Evolutionary conservation across 2,888 invertebrate species (phyloP).

Genomic region (Iselma pallidipennis): DNA sequence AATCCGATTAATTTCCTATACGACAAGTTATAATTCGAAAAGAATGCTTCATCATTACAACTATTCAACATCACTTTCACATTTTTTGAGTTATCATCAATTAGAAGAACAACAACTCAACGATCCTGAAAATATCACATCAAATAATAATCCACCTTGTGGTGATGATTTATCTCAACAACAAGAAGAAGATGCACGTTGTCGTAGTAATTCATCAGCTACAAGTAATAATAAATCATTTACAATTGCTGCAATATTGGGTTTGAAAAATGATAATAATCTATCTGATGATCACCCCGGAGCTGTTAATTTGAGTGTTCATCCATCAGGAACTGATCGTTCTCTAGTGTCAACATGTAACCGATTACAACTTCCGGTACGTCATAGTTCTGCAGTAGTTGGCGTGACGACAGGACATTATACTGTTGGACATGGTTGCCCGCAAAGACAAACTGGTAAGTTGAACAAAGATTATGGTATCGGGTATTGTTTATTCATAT

Average conservation of each 20-base stretch:
- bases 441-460: slow-evolving; percentile 31
- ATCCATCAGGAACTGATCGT: slow-evolving; percentile 48
- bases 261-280: slow-evolving; percentile 60
- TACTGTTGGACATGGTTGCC: slow-evolving; percentile 35
- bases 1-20: no score
- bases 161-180: slow-evolving; percentile 49
- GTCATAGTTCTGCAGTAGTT: slow-evolving; percentile 39
- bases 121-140: slow-evolving; percentile 44
- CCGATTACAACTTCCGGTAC: slow-evolving; percentile 50
- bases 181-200: slow-evolving; percentile 45
- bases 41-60: slow-evolving; percentile 52
- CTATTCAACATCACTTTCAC: slow-evolving; percentile 52
- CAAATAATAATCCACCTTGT: slow-evolving; percentile 40
- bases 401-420: slow-evolving; percentile 43
- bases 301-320: slow-evolving; percentile 62
- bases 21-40: no score
- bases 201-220: slow-evolving; percentile 45
- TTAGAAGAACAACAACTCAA: slow-evolving; percentile 45
- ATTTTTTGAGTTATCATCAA: slow-evolving; percentile 53
- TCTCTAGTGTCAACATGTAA: slow-evolving; percentile 46
- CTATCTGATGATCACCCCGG: slow-evolving; percentile 15
- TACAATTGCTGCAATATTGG: slow-evolving; percentile 87
- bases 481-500: not conserved
- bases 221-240: slow-evolving; percentile 63
- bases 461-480: not conserved